phyloP scores from a whole-genome alignment of 2,113 vertebrate species.

The Lampris megalopsis region DNA sequence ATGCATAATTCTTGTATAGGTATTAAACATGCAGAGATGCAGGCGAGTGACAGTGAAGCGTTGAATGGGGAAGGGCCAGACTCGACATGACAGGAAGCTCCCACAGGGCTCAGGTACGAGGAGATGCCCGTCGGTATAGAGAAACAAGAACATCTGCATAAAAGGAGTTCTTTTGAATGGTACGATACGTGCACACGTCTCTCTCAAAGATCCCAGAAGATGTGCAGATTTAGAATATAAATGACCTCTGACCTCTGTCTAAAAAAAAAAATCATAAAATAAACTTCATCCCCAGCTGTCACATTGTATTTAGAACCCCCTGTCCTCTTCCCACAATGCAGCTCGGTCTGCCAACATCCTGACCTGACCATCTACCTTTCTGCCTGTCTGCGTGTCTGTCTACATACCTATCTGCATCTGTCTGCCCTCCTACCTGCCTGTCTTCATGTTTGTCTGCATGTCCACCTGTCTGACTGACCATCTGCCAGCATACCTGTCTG shows the following conservation, averaged over 20 bases:
- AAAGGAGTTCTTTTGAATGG: no score
- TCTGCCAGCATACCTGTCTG: not conserved
- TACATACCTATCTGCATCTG: not conserved
- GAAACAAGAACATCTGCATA: not conserved
- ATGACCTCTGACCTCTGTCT: constrained; percentile 47
- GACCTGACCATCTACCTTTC: not conserved
- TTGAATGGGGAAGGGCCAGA: constrained; percentile 40
- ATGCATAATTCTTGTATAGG: constrained; percentile 64
- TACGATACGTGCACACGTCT: no score
- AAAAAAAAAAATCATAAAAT: constrained; percentile 5
- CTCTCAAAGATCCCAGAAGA: not conserved
- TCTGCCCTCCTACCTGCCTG: not conserved
- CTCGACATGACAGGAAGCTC: constrained; percentile 64
- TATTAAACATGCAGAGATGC: constrained; percentile 68
- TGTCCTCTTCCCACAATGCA: constrained; percentile 30
- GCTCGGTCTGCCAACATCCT: constrained; percentile 36
- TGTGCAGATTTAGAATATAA: not conserved
- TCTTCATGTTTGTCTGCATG: not conserved
- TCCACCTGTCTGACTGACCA: not conserved
- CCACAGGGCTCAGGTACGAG: not conserved
- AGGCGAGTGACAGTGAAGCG: constrained; percentile 42
- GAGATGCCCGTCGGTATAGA: constrained; percentile 12
- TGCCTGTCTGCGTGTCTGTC: not conserved
- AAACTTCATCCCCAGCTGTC: constrained; percentile 49
- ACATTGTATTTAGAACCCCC: constrained; percentile 53